These are phyloP conservation scores for Passer domesticus DNA, from an alignment of 2,113 vertebrate genomes.

Conservation along the genomic window DNA sequence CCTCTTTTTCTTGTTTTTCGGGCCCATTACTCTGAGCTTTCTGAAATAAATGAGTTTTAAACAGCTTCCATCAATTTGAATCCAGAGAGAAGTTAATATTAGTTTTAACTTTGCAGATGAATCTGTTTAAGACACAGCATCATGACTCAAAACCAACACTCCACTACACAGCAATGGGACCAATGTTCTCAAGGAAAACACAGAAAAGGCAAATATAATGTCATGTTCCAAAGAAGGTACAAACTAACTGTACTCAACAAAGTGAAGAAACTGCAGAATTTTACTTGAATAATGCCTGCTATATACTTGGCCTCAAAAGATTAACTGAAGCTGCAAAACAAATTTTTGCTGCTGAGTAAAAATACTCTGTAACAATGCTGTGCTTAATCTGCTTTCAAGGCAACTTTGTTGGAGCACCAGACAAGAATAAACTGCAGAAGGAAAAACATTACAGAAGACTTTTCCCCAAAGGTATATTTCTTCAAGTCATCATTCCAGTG, in stretches of 20 bases:
- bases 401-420: not conserved
- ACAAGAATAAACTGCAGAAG: not conserved
- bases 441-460: not conserved
- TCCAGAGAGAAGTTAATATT: not conserved
- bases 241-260: not conserved
- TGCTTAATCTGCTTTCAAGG: not conserved
- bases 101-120: not conserved
- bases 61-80: not conserved
- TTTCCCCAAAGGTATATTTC: not conserved
- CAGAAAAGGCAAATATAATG: not conserved
- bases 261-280: not conserved
- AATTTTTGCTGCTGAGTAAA: not conserved
- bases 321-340: not conserved
- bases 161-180: not conserved
- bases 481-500: not conserved
- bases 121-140: not conserved
- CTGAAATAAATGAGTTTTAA: conserved; percentile 70
- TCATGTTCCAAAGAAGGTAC: not conserved
- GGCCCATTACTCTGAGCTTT: conserved; percentile 95
- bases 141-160: not conserved
- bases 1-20: conserved; percentile 94
- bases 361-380: not conserved
- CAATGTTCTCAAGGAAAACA: not conserved
- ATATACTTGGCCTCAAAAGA: not conserved
- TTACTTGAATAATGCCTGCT: not conserved